Conservation (phyloP, 2,888 invertebrate species). For the Lasioglossum malachurum region DNA sequence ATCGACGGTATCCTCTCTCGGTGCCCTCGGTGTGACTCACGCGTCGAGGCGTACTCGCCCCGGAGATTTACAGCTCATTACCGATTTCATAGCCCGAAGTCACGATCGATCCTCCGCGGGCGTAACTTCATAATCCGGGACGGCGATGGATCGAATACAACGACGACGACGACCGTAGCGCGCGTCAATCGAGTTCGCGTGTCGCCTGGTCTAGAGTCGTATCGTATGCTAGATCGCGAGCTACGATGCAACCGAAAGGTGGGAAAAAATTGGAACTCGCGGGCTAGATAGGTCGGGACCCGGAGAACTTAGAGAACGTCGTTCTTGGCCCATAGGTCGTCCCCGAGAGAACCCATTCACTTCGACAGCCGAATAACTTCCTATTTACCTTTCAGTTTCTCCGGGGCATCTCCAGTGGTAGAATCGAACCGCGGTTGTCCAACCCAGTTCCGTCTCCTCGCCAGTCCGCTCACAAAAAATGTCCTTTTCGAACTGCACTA, state of each 20-base stretch:
- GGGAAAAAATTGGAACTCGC: neutral
- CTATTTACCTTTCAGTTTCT: slow-evolving; percentile 30
- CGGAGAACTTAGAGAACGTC: neutral
- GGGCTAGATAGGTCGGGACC: slow-evolving; percentile 1
- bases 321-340: neutral
- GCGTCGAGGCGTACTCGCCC: slow-evolving; percentile 58
- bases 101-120: slow-evolving; percentile 63
- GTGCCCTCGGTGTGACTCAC: slow-evolving; percentile 69
- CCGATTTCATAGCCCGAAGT: slow-evolving; percentile 80
- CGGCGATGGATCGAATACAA: neutral
- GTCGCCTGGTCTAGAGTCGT: neutral
- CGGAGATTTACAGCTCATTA: slow-evolving; percentile 83
- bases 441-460: neutral
- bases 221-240: neutral
- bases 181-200: neutral
- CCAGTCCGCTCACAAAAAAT: neutral
- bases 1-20: slow-evolving; percentile 61
- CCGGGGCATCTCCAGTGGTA: neutral
- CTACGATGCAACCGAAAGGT: neutral
- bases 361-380: neutral
- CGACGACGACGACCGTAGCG: neutral
- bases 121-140: slow-evolving; percentile 35
- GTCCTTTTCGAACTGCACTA: slow-evolving; percentile 2
- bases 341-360: neutral
- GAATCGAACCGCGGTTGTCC: neutral